Percentiles rank a stretch among this genome's conserved stretches.
phyloP scores from a whole-genome alignment of 2,797 vertebrate species.

The Helostoma temminkii region DNA sequence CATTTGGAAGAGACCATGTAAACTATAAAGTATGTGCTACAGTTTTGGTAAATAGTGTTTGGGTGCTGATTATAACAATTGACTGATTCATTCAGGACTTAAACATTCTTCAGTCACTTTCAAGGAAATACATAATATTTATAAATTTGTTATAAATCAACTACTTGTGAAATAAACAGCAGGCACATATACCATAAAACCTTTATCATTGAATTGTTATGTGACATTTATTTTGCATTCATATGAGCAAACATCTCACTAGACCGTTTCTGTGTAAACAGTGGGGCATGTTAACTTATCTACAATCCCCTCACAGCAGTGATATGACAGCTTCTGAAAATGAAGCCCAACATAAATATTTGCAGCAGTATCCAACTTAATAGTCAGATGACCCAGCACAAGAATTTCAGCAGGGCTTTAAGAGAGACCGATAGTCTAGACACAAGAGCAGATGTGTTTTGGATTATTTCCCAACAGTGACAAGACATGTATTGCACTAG shows the following conservation, averaged over 20 bases:
- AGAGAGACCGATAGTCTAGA: slow-evolving; percentile 13
- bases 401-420: slow-evolving; percentile 48
- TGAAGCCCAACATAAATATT: slow-evolving; percentile 68
- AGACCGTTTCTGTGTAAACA: slow-evolving; percentile 72
- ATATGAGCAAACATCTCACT: slow-evolving; percentile 72
- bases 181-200: slow-evolving; percentile 50
- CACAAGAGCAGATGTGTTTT: slow-evolving; percentile 31
- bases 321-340: slow-evolving; percentile 75
- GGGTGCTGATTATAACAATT: neutral
- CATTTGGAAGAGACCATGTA: no score
- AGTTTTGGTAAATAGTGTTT: neutral
- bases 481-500: slow-evolving; percentile 80
- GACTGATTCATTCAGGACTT: neutral
- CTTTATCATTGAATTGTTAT: slow-evolving; percentile 71
- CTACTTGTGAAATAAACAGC: slow-evolving; percentile 12
- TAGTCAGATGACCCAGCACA: slow-evolving; percentile 21
- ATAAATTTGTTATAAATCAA: no score
- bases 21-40: no score
- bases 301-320: slow-evolving; percentile 65
- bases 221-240: slow-evolving; percentile 61
- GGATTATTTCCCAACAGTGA: slow-evolving; percentile 69
- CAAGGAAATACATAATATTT: no score
- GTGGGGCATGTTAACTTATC: slow-evolving; percentile 41
- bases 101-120: no score
- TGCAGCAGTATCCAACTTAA: slow-evolving; percentile 26